phyloP scores from a whole-genome alignment of 2,113 vertebrate species.

The Forbesichthys agassizii region DNA sequence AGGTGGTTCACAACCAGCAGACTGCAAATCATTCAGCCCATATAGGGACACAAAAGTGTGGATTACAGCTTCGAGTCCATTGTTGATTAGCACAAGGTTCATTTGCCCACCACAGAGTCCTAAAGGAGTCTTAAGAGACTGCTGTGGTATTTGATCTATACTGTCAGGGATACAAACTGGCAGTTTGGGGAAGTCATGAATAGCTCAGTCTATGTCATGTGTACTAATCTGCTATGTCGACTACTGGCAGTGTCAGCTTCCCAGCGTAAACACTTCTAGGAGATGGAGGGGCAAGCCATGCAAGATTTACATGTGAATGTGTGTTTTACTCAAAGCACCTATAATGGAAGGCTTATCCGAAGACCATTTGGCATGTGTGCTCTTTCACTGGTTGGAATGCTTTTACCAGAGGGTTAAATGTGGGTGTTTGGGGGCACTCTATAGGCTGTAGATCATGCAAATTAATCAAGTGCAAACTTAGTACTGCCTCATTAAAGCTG shows the following conservation, averaged over 20 bases:
- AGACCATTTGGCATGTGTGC: slow-evolving; percentile 27
- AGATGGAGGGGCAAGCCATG: slow-evolving; percentile 47
- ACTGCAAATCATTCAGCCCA: slow-evolving; percentile 48
- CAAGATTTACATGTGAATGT: slow-evolving; percentile 77
- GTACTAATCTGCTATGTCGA: slow-evolving; percentile 58
- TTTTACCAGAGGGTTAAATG: slow-evolving; percentile 54
- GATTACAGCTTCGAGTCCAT: slow-evolving; percentile 38
- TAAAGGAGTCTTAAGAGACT: slow-evolving; percentile 44
- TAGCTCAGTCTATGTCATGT: slow-evolving; percentile 37
- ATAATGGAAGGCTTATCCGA: slow-evolving; percentile 48
- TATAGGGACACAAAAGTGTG: slow-evolving; percentile 28
- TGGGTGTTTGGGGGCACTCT: slow-evolving; percentile 14
- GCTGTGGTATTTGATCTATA: slow-evolving; percentile 39
- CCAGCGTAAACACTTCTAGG: slow-evolving; percentile 47
- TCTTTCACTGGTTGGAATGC: slow-evolving; percentile 48
- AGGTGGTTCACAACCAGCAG: slow-evolving; percentile 31
- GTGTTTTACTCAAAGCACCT: slow-evolving; percentile 44
- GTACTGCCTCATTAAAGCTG: slow-evolving; percentile 33
- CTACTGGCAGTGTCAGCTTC: slow-evolving; percentile 42
- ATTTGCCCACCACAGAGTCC: slow-evolving; percentile 52
- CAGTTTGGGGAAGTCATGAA: slow-evolving; percentile 38
- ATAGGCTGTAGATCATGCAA: slow-evolving; percentile 38
- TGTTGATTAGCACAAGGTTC: slow-evolving; percentile 58
- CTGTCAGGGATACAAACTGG: slow-evolving; percentile 34
- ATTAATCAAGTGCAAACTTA: slow-evolving; percentile 57